A percentile compares a stretch with the other conserved stretches of the same genome.
phyloP scores from a whole-genome alignment of 2,797 vertebrate species.

The Neosalanx taihuensis region DNA sequence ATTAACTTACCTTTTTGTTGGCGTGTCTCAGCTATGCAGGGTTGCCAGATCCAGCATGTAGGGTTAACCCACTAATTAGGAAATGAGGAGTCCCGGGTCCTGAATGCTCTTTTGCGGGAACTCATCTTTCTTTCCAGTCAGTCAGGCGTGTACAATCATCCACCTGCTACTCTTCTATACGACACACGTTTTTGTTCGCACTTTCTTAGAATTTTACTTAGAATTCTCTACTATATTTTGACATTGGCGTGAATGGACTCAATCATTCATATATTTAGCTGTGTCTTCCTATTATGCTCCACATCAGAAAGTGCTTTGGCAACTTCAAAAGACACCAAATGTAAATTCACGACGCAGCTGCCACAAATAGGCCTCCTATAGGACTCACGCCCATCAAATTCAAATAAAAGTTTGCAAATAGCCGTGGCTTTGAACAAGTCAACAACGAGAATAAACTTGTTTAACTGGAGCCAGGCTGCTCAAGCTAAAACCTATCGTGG shows the following conservation, averaged over 20 bases:
- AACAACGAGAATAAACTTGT: background rate
- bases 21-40: constrained; percentile 47
- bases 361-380: no score
- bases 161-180: constrained; percentile 72
- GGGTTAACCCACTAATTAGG: constrained; percentile 68
- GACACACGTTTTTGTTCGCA: constrained; percentile 43
- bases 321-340: constrained; percentile 10
- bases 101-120: constrained; percentile 70
- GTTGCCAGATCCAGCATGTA: constrained; percentile 53
- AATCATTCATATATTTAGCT: constrained; percentile 38
- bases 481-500: background rate
- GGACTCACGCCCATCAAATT: background rate
- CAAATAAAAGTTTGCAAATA: background rate
- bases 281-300: constrained; percentile 16
- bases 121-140: constrained; percentile 64
- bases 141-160: constrained; percentile 71
- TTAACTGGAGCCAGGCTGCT: background rate
- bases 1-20: constrained; percentile 62
- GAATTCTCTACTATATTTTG: constrained; percentile 43
- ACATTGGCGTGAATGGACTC: constrained; percentile 32
- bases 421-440: background rate
- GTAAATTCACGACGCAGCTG: no score
- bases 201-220: constrained; percentile 54
- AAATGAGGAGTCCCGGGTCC: constrained; percentile 54
- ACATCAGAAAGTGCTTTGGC: constrained; percentile 22